These are phyloP conservation scores for Sitta carolinensis DNA, from an alignment of 2,797 vertebrate genomes.

Conservation along the genomic window DNA sequence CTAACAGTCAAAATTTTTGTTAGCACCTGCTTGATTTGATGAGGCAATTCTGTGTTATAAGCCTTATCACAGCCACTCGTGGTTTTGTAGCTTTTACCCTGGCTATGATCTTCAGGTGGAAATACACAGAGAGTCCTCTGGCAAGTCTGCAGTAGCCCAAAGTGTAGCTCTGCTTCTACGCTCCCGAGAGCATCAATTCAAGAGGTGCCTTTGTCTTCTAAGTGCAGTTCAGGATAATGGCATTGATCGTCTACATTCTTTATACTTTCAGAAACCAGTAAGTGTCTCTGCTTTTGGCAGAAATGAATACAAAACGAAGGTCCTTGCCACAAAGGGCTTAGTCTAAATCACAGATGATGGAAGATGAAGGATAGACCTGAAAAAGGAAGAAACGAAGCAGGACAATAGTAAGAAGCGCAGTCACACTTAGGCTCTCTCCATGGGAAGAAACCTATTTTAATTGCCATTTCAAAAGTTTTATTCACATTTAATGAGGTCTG, in stretches of 20 bases:
- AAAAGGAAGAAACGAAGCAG: slow-evolving; percentile 9
- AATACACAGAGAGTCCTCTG: background rate
- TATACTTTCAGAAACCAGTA: slow-evolving; percentile 23
- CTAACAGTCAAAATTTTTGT: background rate
- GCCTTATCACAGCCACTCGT: background rate
- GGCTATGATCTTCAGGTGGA: background rate
- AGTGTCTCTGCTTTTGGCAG: background rate
- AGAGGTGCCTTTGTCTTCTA: slow-evolving; percentile 23
- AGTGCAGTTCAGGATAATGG: slow-evolving; percentile 17
- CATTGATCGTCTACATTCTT: slow-evolving; percentile 10
- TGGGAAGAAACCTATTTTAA: background rate
- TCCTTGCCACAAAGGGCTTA: background rate
- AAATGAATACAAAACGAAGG: background rate
- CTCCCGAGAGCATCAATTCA: background rate
- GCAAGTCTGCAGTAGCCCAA: background rate
- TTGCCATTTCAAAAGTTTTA: slow-evolving; percentile 1
- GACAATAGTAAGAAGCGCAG: background rate
- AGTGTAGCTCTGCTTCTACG: background rate
- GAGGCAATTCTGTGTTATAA: background rate
- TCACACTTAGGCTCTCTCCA: background rate
- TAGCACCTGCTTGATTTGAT: background rate
- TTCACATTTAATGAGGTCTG: background rate
- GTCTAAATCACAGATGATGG: background rate
- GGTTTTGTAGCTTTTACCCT: background rate
- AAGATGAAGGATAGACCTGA: background rate